Base-by-base conservation (phyloP, 2,888 invertebrate genomes). In the Suillia variegata region DNA sequence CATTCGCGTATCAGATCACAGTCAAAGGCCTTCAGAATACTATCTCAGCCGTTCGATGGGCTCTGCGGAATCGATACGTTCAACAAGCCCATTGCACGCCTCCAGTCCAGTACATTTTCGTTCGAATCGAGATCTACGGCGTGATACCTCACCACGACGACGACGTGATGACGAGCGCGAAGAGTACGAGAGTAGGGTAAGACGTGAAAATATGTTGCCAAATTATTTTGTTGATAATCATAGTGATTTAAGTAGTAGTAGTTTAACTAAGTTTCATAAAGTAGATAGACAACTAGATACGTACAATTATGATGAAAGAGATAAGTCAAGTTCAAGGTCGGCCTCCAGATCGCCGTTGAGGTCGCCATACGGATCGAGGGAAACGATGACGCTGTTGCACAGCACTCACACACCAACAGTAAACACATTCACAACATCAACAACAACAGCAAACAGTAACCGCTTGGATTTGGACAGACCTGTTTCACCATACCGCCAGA, bases 241-340 rank as follows among this genome's bases (percentile, higher is more conserved):
- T 79, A 79, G 78, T 69, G 73, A 73, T 66, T 66, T 73, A 72
- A 76, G 76, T 71, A 76, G 73, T 70, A 70, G 73, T 71, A 78
- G 78, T 77, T 77, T 80, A 80, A 79, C 73, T 71, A 78, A 78
- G 73, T 79, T 77, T 77, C 76, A 79, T 74, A 78, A 79, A 78
- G 80, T 80, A 80, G 80, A 80, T 80, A 80, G 78, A 68, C 77
- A 80, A 78, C 78, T 80, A 77, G 77, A 78, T 73, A 71, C 75
- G 61, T 75, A 75, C 73, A 70, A 71, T 65, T 70, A 69, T 67
- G 70, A 70, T 58, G 77, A 68, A 31, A 59, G 59, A 62, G 62
- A 63, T 42, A 62, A 62, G 71, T 62, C 74, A 69, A 63, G 66
- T 61, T 67, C 67, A 69, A 68, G 77, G 59, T 76, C 75, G 69